Evolutionary conservation across 2,888 invertebrate genomes (phyloP).

Genomic region (Therioaphis trifolii): DNA sequence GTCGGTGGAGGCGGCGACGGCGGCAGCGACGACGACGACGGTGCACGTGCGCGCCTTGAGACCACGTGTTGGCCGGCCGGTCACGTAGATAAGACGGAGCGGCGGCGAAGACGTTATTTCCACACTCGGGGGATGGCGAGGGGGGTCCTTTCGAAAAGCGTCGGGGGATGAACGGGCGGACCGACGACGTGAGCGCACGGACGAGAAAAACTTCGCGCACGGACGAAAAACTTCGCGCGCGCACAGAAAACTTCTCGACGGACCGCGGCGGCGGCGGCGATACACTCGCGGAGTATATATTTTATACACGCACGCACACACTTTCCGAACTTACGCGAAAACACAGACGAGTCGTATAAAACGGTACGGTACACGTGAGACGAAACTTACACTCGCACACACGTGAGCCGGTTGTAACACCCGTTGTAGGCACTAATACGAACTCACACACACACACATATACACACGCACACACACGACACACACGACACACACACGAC

Average conservation of each 20-base stretch:
- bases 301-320: no score
- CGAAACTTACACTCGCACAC: no score
- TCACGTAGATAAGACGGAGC: constrained; percentile 15
- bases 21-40: constrained; percentile 65
- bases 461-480: no score
- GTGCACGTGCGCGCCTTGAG: constrained; percentile 61
- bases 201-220: no score
- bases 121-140: background rate
- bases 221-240: background rate
- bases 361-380: no score
- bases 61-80: constrained; percentile 49
- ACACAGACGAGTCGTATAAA: no score
- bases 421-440: no score
- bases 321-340: no score
- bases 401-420: no score
- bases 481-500: no score
- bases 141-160: background rate
- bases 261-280: background rate
- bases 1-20: constrained; percentile 63
- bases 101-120: background rate
- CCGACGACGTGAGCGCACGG: no score
- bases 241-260: background rate
- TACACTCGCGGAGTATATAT: constrained; percentile 21
- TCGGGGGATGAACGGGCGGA: background rate
- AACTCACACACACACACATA: no score